Evolutionary conservation across 2,797 vertebrate genomes (phyloP).

Genomic region (Iguana delicatissima): DNA sequence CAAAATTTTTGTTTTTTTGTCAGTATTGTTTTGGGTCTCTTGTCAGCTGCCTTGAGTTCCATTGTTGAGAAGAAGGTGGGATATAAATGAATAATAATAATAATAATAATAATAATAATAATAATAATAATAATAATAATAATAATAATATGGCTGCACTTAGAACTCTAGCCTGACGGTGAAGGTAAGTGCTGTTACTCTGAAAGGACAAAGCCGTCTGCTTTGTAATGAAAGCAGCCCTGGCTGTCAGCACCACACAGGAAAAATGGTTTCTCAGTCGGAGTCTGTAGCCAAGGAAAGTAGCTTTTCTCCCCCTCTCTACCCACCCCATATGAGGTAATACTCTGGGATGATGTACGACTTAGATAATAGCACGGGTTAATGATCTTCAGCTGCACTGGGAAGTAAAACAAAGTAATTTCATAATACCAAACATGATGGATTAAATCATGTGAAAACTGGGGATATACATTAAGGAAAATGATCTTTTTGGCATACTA

Average conservation of each 20-base stretch:
- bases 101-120: too few species aligned
- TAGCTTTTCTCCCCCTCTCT: conserved; percentile 63
- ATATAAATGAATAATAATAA: too few species aligned
- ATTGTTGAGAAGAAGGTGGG: too few species aligned
- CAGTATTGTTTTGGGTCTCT: too few species aligned
- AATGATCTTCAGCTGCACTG: conserved; percentile 89
- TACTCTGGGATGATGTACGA: conserved; percentile 82
- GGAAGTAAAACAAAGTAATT: conserved; percentile 84
- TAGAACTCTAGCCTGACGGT: conserved; percentile 57
- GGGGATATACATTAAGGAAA: conserved; percentile 95
- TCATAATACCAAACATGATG: conserved; percentile 87
- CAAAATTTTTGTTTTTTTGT: too few species aligned
- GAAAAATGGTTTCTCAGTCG: conserved; percentile 79
- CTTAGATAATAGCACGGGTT: conserved; percentile 81
- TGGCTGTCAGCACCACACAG: conserved; percentile 75
- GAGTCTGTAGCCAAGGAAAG: conserved; percentile 70
- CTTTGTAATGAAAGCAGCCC: conserved; percentile 76
- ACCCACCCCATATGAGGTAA: conserved; percentile 79
- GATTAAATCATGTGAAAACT: conserved; percentile 89
- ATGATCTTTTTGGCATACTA: conserved; percentile 87
- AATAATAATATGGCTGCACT: conserved; percentile 20
- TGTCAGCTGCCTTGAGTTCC: too few species aligned
- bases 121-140: too few species aligned
- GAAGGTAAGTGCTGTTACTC: conserved; percentile 65
- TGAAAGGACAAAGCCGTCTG: conserved; percentile 72